These are phyloP conservation scores for Sterna hirundo DNA, from an alignment of 2,113 vertebrate genomes.

Conservation along the genomic window DNA sequence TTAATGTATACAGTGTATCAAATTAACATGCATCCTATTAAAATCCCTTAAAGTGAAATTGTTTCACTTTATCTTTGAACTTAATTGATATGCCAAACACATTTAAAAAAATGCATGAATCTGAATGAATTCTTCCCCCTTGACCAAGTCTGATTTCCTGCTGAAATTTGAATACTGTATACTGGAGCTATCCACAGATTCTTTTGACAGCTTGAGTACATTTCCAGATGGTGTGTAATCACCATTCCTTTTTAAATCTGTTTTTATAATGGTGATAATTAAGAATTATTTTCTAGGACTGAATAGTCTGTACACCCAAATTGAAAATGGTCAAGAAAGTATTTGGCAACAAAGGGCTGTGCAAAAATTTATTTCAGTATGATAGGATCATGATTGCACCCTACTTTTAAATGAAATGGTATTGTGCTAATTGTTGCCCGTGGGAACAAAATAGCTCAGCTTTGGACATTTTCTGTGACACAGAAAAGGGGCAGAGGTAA, in stretches of 20 bases:
- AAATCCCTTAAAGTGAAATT: conserved; percentile 34
- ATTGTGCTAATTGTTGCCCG: background rate
- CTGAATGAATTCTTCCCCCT: conserved; percentile 26
- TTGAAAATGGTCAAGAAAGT: conserved; percentile 45
- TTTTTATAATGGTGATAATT: conserved; percentile 64
- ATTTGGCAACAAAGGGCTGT: background rate
- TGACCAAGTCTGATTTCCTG: conserved; percentile 44
- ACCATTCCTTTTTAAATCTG: conserved; percentile 67
- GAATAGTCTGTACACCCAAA: background rate
- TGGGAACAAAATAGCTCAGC: background rate
- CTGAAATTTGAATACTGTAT: conserved; percentile 36
- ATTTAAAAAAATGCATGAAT: conserved; percentile 5
- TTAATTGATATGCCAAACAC: conserved; percentile 23
- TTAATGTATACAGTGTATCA: conserved; percentile 23
- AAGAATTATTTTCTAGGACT: conserved; percentile 61
- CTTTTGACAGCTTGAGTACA: conserved; percentile 60
- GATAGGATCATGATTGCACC: background rate
- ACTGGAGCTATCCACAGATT: conserved; percentile 28
- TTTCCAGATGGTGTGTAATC: conserved; percentile 64
- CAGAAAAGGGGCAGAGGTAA: background rate
- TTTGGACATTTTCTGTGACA: background rate
- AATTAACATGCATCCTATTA: conserved; percentile 40
- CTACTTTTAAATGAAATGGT: background rate
- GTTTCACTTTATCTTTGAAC: conserved; percentile 18
- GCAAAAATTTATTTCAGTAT: conserved; percentile 9